A percentile compares a stretch with the other conserved stretches of the same genome.
These are phyloP conservation scores for Rafetus swinhoei DNA, from an alignment of 2,113 vertebrate genomes.

Conservation along the genomic window DNA sequence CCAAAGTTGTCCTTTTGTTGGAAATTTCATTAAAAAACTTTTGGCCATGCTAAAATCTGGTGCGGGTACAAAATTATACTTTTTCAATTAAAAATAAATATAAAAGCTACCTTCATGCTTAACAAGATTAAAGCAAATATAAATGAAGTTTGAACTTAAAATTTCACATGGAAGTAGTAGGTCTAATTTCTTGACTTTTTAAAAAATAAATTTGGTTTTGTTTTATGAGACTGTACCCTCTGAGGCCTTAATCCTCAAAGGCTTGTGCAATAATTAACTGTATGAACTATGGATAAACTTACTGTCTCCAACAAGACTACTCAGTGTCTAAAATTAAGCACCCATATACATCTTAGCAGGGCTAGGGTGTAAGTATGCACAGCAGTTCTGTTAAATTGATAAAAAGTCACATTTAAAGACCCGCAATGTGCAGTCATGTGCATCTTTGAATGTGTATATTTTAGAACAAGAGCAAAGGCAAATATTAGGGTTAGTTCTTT, in stretches of 20 bases:
- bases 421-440: background rate
- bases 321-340: background rate
- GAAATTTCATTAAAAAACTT: background rate
- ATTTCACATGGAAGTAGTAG: background rate
- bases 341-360: background rate
- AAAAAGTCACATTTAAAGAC: background rate
- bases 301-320: background rate
- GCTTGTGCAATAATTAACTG: background rate
- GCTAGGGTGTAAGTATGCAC: background rate
- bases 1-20: background rate
- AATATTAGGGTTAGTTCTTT: background rate
- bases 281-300: background rate
- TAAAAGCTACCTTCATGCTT: background rate
- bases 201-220: background rate
- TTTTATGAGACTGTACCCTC: background rate
- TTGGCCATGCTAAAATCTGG: background rate
- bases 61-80: background rate
- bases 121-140: background rate
- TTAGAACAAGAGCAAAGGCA: background rate
- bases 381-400: background rate
- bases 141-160: background rate
- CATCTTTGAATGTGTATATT: background rate
- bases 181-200: background rate
- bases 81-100: background rate
- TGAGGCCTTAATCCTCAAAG: background rate